phyloP scores from a whole-genome alignment of 2,113 vertebrate genomes.

The Myodes glareolus region DNA sequence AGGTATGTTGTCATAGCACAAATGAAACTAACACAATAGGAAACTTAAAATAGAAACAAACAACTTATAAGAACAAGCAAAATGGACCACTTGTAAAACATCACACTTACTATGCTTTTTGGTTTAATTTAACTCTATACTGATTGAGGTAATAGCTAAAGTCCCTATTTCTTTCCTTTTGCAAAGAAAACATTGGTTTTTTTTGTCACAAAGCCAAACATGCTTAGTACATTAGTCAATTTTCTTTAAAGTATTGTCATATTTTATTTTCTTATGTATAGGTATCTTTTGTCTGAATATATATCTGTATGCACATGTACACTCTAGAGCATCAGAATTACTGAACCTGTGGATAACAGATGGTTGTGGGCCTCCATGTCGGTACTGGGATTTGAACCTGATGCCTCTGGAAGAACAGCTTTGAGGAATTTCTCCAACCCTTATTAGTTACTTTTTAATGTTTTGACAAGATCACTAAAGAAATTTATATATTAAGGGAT shows the following conservation, averaged over 20 bases:
- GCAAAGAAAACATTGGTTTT: not conserved
- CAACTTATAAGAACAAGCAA: not conserved
- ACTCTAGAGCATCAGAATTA: not conserved
- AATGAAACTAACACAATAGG: not conserved
- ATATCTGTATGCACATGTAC: not conserved
- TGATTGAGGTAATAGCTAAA: no score
- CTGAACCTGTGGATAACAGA: not conserved
- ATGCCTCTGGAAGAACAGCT: not conserved
- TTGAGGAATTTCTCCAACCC: not conserved
- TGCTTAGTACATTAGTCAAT: not conserved
- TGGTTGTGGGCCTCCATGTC: not conserved
- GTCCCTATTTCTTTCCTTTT: not conserved
- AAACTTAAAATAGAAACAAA: not conserved
- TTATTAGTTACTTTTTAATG: not conserved
- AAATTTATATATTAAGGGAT: not conserved
- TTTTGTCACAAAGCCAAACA: not conserved
- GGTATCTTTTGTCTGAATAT: not conserved
- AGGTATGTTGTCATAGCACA: no score
- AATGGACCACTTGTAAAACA: no score
- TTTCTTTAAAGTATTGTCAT: not conserved
- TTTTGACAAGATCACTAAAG: not conserved
- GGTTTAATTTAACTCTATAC: not conserved
- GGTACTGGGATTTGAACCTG: not conserved
- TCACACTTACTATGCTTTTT: not conserved
- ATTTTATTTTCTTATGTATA: not conserved